Conservation (phyloP, 2,888 invertebrate genomes). For the Hyposoter dolosus region DNA sequence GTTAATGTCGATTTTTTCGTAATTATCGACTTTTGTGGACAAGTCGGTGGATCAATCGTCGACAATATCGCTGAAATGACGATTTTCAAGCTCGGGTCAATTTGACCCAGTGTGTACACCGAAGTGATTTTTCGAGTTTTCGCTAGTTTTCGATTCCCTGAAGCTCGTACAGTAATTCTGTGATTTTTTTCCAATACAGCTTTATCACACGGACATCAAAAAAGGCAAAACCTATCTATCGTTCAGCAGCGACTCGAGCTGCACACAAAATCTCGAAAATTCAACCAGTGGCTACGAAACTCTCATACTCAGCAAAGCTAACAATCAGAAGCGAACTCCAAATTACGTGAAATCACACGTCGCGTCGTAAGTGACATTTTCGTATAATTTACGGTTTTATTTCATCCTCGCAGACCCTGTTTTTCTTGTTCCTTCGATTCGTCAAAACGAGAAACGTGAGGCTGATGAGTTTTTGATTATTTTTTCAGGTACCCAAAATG, state of each 20-base stretch:
- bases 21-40: no score
- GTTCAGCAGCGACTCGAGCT: slow-evolving; percentile 88
- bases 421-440: slow-evolving; percentile 7
- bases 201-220: slow-evolving; percentile 85
- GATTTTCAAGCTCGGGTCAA: background rate
- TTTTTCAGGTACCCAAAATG: slow-evolving; percentile 87
- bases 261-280: slow-evolving; percentile 86
- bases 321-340: slow-evolving; percentile 82
- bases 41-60: no score
- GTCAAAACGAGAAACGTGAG: background rate
- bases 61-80: no score
- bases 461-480: background rate
- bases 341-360: slow-evolving; percentile 80
- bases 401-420: background rate
- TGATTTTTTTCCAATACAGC: slow-evolving; percentile 79
- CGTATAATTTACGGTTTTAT: background rate
- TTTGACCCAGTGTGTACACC: background rate
- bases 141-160: background rate
- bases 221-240: slow-evolving; percentile 87
- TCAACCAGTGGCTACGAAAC: slow-evolving; percentile 87
- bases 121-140: background rate
- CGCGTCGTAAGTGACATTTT: slow-evolving; percentile 79
- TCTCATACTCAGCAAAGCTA: slow-evolving; percentile 84
- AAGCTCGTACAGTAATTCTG: no score
- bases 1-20: slow-evolving; percentile 2